A percentile compares a stretch with the other conserved stretches of the same genome.
Conservation (phyloP, 2,113 vertebrate genomes). For the Scartelaos histophorus region DNA sequence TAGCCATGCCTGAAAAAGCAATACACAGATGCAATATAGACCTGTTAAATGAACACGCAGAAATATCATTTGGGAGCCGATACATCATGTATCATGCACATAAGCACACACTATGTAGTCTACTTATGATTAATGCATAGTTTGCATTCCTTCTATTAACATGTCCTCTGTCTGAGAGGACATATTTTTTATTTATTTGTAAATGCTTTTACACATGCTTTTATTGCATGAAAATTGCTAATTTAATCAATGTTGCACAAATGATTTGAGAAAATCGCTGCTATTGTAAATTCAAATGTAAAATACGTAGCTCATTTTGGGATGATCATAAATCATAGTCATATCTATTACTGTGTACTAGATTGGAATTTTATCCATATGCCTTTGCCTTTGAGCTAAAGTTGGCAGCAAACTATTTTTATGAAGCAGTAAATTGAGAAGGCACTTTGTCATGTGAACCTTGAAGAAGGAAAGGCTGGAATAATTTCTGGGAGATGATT, state of each 20-base stretch:
- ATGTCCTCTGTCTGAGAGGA: conserved; percentile 20
- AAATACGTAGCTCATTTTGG: conserved; percentile 28
- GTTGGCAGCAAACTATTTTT: conserved; percentile 24
- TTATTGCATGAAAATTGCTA: conserved; percentile 50
- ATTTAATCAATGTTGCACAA: conserved; percentile 67
- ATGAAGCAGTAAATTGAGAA: conserved; percentile 11
- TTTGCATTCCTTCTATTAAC: conserved; percentile 29
- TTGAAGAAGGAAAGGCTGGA: conserved; percentile 1
- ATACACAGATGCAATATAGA: not conserved
- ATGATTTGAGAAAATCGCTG: conserved; percentile 63
- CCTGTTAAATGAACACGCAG: not conserved
- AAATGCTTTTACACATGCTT: conserved; percentile 55
- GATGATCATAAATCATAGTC: conserved; percentile 8
- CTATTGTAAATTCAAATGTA: conserved; percentile 64
- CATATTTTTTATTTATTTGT: conserved; percentile 59
- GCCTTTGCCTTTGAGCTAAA: conserved; percentile 14
- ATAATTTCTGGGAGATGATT: conserved; percentile 8
- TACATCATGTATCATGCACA: not conserved
- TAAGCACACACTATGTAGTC: conserved; percentile 14
- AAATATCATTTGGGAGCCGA: conserved; percentile 13
- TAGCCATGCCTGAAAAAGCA: conserved; percentile 4
- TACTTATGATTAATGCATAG: conserved; percentile 14
- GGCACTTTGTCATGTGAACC: conserved; percentile 54
- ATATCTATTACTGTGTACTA: conserved; percentile 21
- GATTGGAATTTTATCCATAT: conserved; percentile 13